Conservation (phyloP, 2,888 invertebrate genomes). For the Lucinisca nassula region DNA sequence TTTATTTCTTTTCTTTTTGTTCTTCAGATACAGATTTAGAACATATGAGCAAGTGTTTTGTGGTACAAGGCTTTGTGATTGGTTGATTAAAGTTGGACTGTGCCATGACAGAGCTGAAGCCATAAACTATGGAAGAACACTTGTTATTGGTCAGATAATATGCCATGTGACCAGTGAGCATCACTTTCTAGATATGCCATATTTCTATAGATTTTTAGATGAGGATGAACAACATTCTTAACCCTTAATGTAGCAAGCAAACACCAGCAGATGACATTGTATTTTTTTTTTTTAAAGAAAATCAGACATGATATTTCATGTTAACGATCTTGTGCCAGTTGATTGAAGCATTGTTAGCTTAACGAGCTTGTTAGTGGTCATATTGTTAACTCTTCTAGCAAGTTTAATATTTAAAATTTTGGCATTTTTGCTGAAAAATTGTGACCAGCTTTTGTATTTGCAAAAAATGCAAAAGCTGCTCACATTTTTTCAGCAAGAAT, state of each 20-base stretch:
- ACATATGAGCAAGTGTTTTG: slow-evolving; percentile 94
- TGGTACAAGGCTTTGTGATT: slow-evolving; percentile 94
- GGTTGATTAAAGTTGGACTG: slow-evolving; percentile 95
- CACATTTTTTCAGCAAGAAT: no score
- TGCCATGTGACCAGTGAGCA: slow-evolving; percentile 94
- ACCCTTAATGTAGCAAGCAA: neutral
- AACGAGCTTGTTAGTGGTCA: no score
- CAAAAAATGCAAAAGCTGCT: no score
- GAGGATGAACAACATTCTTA: slow-evolving; percentile 29
- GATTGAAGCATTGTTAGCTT: no score
- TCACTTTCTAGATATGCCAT: slow-evolving; percentile 93
- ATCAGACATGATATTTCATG: no score
- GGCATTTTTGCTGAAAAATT: no score
- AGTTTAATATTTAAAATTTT: no score
- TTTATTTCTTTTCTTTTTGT: neutral
- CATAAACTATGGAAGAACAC: slow-evolving; percentile 93
- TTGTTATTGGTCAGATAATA: slow-evolving; percentile 95
- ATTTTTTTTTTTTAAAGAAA: no score
- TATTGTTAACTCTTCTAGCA: no score
- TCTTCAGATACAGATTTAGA: slow-evolving; percentile 93
- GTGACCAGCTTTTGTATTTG: no score
- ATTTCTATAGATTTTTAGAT: slow-evolving; percentile 93
- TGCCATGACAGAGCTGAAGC: slow-evolving; percentile 94
- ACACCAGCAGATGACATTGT: no score
- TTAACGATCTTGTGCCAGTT: no score